Percentiles rank a stretch among this genome's conserved stretches.
Conservation (phyloP, 2,888 invertebrate species). For the Caenorhabditis doughertyi region DNA sequence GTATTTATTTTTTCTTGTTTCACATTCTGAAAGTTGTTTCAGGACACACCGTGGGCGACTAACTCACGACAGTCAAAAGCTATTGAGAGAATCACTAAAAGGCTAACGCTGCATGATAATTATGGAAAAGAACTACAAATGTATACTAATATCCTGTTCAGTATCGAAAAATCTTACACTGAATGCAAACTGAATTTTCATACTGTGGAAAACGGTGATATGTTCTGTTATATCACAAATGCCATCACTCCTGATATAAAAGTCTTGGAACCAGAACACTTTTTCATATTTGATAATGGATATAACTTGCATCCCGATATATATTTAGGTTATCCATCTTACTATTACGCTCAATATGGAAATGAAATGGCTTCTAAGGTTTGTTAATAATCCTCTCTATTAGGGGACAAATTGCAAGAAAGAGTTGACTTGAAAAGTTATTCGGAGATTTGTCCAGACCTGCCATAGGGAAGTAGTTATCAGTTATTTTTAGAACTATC, state of each 20-base stretch:
- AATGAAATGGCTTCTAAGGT: not conserved
- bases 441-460: no score
- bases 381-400: no score
- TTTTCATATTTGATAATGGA: not conserved
- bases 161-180: not conserved
- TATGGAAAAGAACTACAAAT: slow-evolving; percentile 9
- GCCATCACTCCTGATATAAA: not conserved
- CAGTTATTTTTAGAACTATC: no score
- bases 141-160: not conserved
- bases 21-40: not conserved
- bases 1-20: not conserved
- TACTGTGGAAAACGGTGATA: not conserved
- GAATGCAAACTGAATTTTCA: not conserved
- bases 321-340: not conserved
- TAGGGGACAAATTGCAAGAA: no score
- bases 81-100: not conserved
- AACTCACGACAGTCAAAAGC: no score
- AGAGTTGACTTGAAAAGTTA: no score
- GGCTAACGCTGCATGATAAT: not conserved
- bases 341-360: not conserved
- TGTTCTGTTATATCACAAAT: not conserved
- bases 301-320: not conserved
- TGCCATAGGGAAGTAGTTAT: no score
- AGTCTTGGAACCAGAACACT: not conserved
- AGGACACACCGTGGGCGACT: no score